Evolutionary conservation across 37 sponge, comb jelly and placozoan genomes (phyloP).

Genomic region (Haliclona indistincta): DNA sequence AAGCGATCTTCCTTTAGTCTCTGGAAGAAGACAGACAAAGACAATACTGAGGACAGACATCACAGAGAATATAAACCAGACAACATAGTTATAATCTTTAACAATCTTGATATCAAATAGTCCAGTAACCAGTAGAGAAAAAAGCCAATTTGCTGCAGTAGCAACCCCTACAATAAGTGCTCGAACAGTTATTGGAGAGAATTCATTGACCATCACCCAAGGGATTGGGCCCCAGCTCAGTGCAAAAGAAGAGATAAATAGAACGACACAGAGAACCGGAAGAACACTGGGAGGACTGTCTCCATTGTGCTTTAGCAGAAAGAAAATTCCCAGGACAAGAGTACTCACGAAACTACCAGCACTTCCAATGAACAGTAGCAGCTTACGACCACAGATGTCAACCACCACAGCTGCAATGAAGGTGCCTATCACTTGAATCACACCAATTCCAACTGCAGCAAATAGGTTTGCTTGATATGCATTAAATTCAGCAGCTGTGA

Average conservation of each 20-base stretch:
- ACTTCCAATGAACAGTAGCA: constrained; percentile 16
- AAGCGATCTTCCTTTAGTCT: constrained; percentile 63
- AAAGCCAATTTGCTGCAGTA: constrained; percentile 12
- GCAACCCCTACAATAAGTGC: constrained; percentile 23
- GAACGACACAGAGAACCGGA: neutral
- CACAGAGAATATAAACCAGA: constrained; percentile 16
- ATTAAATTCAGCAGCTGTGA: constrained; percentile 1
- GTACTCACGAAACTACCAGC: constrained; percentile 18
- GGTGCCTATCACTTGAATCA: neutral
- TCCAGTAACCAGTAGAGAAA: neutral
- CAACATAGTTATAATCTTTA: constrained; percentile 1
- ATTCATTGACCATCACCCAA: constrained; percentile 6
- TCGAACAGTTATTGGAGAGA: constrained; percentile 33
- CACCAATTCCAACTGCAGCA: constrained; percentile 1
- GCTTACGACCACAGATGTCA: constrained; percentile 36
- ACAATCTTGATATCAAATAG: neutral
- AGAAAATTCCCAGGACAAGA: constrained; percentile 16
- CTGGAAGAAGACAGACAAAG: constrained; percentile 59
- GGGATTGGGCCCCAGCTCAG: constrained; percentile 4
- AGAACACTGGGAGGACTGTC: neutral
- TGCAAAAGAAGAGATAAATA: neutral
- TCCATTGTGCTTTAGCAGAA: neutral
- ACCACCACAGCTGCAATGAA: constrained; percentile 10
- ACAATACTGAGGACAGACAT: constrained; percentile 20
- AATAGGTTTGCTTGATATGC: neutral